Evolutionary conservation across 2,888 invertebrate genomes (phyloP), one percentile per base, ranked within the genome.

Genomic region (Pandemis cinnamomeana): DNA sequence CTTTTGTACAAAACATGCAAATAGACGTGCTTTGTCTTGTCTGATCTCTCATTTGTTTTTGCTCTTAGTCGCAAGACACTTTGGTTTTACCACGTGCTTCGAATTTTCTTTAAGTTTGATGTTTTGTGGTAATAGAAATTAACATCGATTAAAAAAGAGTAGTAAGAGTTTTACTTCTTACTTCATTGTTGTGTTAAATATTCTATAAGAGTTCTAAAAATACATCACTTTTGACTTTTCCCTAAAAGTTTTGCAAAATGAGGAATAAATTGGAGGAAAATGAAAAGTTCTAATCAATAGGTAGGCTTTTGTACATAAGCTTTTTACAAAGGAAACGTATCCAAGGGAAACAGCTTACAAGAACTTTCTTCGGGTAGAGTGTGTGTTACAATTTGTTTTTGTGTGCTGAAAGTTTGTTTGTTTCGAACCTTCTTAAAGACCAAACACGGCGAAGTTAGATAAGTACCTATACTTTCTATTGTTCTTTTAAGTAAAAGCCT

Each of bases 1-100:
- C 46, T 67, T 70, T 67, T 70, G 62, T 67, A 72, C 67, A 66
- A 55, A 66, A 71, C 55, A 75, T 75, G 75, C 60, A 69, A 73
- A 73, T 48, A 42, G 67, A 53, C 53, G 15, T 4, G 7, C 53
- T 64, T 64, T 13, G 68, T 53, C 62, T 73, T 70, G 60, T 64
- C 58, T 55, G 20, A 41, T 70, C 10, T 48, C 60, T 41, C 61
- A 62, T 72, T 67, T 61, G 48, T 67, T 71, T 67, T 71, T 67
- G 60, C 61, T 67, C 51, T 7, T 41, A 7, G 27, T 58, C 58
- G 7, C 3, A 55, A 55, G 53, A 20, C 15, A 55, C 51, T 53
- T 20, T 46, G 41, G 20, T 55, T 62, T 55, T 42, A 53, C 44
- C 55, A 15, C 42, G 8, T 48, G 36, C 41, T 7, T 53, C n/a